Base-by-base conservation (phyloP, 2,113 vertebrate genomes). In the Protomyctophum bolini region DNA sequence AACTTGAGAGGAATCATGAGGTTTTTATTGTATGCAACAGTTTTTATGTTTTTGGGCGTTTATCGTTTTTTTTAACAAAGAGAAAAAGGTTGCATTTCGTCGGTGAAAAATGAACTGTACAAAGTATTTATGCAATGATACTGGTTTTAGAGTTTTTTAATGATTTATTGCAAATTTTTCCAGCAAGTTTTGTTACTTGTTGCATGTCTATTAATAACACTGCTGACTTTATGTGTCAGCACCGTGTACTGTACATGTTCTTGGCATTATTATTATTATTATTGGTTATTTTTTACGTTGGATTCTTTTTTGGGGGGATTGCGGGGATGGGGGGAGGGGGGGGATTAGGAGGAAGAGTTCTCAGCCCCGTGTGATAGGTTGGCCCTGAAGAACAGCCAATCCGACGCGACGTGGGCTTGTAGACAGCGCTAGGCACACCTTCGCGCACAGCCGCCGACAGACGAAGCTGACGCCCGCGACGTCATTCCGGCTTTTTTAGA, bases 151-250 rank as follows among this genome's bases (percentile, higher is more conserved):
- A 95, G 94, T 95, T 92, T 92, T 94, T 82, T 96, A 94, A 84
- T 85, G 68, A 86, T 90, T 41, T 85, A 76, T 83, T 81, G 81
- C 95, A 87, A 96, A n/a, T n/a, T n/a, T 21, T 97, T 95, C 96
- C 96, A 97, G 96, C 96, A 98, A 97, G 95, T 97, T 97, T 95
- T 91, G 92, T 98, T 96, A 98, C 95, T 97, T 98, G 96, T 98
- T 96, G 96, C 96, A 98, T 98, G 96, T 97, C 89, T 94, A 94
- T 96, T 97, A 98, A 97, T 97, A 98, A 97, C 96, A 96, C 92
- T 93, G 93, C 97, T 98, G 97, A 98, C 96, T 97, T 98, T 97
- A 95, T 97, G 97, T 97, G 96, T 97, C 96, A 97, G 96, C 97
- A 94, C 94, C 21, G 1, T 21, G 21, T 21, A 91, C 95, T 97